Base-by-base conservation (phyloP, 2,888 invertebrate species). In the Rotaria magnacalcarata region DNA sequence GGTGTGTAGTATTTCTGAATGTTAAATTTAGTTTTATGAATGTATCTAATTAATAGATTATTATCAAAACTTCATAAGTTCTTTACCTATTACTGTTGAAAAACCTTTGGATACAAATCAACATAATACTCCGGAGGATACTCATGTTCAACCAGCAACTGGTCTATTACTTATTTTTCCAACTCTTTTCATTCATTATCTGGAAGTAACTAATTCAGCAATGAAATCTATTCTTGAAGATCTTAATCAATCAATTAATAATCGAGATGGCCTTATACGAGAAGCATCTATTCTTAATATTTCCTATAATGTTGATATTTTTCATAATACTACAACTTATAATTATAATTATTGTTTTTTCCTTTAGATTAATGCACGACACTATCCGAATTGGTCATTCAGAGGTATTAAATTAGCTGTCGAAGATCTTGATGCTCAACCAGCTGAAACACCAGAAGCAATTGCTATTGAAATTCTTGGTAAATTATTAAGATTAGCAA, bases 331-430 rank as follows among this genome's bases (percentile, higher is more conserved):
- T 34, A 34, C 5, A 34, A 34, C 4, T 34, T 10, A 34, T 5
- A 2, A 11, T 43, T 16, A 52, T 80, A 11, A 16, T 74, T 74
- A 24, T 24, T 34, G 2, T 34, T 34, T 34, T 80, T 47, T n/a
- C 10, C 3, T 80, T 8, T 41, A 80, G 80, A 47, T 80, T 47
- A 2, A 43, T 3, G 3, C 47, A n/a, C 24, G 80, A 11, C 10
- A 47, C 11, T 80, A 80, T 80, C 47, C 80, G 14, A 80, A 80
- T 47, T 80, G 80, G 80, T 24, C 80, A 24, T 80, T 47, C 34
- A 80, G 47, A 80, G 47, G 80, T 80, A 47, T 80, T n/a, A 80
- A 80, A 80, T 47, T 80, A 47, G 80, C 80, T 80, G 80, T 80
- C 11, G 80, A 80, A 47, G 80, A 80, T n/a, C 80, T 80, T 47